Percentiles rank a stretch among this genome's conserved stretches.
phyloP scores from a whole-genome alignment of 2,797 vertebrate species.

The Prunella strophiata region DNA sequence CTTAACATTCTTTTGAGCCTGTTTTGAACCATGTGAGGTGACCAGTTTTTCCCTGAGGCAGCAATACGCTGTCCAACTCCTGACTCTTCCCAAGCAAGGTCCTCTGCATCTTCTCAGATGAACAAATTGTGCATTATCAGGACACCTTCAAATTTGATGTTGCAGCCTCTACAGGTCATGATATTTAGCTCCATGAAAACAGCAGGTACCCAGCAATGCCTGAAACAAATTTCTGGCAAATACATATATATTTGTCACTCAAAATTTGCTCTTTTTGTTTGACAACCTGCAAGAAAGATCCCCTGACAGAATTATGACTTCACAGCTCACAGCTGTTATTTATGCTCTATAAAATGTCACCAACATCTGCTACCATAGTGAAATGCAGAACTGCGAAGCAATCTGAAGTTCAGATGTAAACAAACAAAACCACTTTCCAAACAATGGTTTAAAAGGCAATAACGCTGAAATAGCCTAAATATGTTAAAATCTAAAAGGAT shows the following conservation, averaged over 20 bases:
- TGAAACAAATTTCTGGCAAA: constrained; percentile 9
- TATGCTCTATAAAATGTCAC: constrained; percentile 27
- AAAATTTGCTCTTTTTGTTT: background rate
- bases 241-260: background rate
- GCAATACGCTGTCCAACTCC: background rate
- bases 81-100: background rate
- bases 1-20: background rate
- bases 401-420: constrained; percentile 15
- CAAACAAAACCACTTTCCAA: constrained; percentile 20
- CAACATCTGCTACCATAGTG: background rate
- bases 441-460: background rate
- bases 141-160: background rate
- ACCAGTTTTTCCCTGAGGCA: background rate
- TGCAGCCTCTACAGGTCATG: background rate
- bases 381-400: background rate
- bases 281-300: background rate
- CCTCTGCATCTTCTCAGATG: background rate
- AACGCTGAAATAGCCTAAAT: background rate
- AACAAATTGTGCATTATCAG: background rate
- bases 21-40: background rate
- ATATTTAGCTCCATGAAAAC: background rate
- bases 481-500: background rate
- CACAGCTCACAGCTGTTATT: constrained; percentile 41
- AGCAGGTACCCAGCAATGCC: background rate
- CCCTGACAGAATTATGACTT: background rate